Conservation (phyloP, 1,140 invertebrate species). For the Dryas iulia region DNA sequence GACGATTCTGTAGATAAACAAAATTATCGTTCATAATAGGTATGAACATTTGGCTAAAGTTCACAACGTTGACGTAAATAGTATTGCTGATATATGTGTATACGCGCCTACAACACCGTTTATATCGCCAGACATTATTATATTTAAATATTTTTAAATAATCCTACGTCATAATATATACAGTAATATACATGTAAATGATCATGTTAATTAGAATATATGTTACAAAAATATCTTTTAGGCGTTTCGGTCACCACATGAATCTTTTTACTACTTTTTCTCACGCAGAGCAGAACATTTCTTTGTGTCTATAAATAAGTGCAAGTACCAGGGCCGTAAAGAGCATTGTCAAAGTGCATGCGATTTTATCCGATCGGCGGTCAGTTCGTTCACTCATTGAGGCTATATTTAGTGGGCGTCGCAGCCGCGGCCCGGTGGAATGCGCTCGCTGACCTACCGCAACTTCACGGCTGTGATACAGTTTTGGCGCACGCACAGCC, state of each 20-base stretch:
- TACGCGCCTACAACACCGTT: not conserved
- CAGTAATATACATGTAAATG: not conserved
- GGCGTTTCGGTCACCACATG: not conserved
- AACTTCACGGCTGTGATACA: conserved; percentile 60
- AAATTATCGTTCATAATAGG: not conserved
- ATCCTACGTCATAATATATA: not conserved
- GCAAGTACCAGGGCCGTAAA: conserved; percentile 15
- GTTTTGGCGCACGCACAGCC: conserved; percentile 48
- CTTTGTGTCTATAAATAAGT: conserved; percentile 25
- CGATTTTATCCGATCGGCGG: conserved; percentile 32
- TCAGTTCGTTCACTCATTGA: conserved; percentile 65
- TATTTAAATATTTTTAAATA: too few relatives aligned
- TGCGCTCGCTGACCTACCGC: conserved; percentile 71
- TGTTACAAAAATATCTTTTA: not conserved
- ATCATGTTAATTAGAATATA: not conserved
- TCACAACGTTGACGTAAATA: not conserved
- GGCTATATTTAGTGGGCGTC: conserved; percentile 69
- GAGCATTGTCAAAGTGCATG: conserved; percentile 27
- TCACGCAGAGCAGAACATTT: conserved; percentile 2
- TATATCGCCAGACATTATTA: too few relatives aligned
- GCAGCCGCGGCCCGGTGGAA: conserved; percentile 49
- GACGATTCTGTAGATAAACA: not conserved
- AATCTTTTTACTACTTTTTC: not conserved
- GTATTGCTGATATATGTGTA: not conserved
- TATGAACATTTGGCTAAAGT: not conserved